Conservation (phyloP, 2,797 vertebrate species). For the Megalops cyprinoides region DNA sequence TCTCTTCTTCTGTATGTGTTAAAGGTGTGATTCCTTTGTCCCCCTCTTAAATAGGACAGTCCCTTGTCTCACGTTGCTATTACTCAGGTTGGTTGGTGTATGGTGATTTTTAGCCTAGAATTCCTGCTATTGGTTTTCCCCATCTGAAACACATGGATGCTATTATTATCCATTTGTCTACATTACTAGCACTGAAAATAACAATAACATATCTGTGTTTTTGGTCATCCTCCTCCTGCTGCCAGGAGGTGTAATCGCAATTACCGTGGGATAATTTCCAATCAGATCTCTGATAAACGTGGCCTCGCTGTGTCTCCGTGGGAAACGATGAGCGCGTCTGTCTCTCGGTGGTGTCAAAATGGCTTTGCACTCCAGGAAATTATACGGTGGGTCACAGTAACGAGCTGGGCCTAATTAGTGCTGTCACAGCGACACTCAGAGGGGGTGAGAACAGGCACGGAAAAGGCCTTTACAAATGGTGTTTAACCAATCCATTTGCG, state of each 20-base stretch:
- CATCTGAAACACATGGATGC: neutral
- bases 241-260: conserved; percentile 40
- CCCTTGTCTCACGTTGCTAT: neutral
- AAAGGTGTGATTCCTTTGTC: too few species aligned
- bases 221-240: conserved; percentile 37
- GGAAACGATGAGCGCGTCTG: conserved; percentile 64
- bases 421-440: conserved; percentile 53
- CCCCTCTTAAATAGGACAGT: too few species aligned
- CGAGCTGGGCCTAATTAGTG: conserved; percentile 75
- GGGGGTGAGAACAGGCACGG: conserved; percentile 64
- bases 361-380: conserved; percentile 73
- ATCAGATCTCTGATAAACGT: conserved; percentile 67
- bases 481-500: conserved; percentile 89
- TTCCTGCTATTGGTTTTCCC: neutral
- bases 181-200: conserved; percentile 26
- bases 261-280: conserved; percentile 52
- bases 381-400: conserved; percentile 50
- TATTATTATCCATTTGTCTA: conserved; percentile 4
- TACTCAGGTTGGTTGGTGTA: neutral
- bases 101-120: conserved; percentile 22
- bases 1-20: too few species aligned
- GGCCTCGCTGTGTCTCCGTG: conserved; percentile 67
- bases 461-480: conserved; percentile 69
- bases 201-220: conserved; percentile 32
- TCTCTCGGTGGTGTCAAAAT: conserved; percentile 70